Evolutionary conservation across 1,140 invertebrate species (phyloP).

Genomic region (Trichonephila inaurata): DNA sequence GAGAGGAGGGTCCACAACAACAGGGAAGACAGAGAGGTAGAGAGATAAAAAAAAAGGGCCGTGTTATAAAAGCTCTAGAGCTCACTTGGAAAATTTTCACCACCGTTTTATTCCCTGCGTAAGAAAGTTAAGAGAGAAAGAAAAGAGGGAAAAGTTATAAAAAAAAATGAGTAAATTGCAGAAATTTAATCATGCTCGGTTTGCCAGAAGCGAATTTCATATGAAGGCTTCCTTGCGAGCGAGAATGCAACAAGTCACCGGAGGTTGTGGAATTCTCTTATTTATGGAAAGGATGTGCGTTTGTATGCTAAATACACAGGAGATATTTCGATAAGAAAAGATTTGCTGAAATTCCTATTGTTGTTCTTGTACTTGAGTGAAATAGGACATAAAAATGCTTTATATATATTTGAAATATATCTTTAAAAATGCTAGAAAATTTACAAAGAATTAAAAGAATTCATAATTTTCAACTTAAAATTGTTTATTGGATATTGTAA

Average conservation of each 20-base stretch:
- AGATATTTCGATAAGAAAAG: background rate
- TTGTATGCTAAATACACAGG: background rate
- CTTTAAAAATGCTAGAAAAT: no score
- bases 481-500: no score
- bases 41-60: constrained; percentile 19
- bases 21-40: background rate
- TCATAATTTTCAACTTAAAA: no score
- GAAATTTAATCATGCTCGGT: constrained; percentile 68
- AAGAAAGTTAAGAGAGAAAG: constrained; percentile 19
- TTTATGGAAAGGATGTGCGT: background rate
- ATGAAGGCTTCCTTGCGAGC: background rate
- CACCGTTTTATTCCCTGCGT: constrained; percentile 46
- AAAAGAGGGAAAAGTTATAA: background rate
- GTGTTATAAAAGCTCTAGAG: constrained; percentile 20
- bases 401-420: no score
- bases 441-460: no score
- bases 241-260: constrained; percentile 12
- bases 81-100: constrained; percentile 46
- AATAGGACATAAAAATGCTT: no score
- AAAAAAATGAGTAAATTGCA: constrained; percentile 63
- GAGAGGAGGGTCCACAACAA: background rate
- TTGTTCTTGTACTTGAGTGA: background rate
- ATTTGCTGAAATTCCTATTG: background rate
- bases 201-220: constrained; percentile 68
- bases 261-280: background rate